These are phyloP conservation scores for Styela clava DNA, from an alignment of 23 tunicate genomes.

Conservation along the genomic window DNA sequence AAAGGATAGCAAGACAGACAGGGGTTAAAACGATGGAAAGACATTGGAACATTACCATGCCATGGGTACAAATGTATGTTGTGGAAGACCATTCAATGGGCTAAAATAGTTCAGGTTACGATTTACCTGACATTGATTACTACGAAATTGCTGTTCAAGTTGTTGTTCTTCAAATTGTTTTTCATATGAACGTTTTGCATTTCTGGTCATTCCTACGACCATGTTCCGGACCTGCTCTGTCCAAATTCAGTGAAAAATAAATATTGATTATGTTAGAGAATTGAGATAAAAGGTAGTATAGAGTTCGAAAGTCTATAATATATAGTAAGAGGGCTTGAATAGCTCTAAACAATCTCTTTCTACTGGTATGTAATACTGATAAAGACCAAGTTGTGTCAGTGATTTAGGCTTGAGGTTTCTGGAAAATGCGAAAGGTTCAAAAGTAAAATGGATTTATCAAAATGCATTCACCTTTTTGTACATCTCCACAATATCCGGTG, in stretches of 20 bases:
- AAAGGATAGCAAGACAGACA: background rate
- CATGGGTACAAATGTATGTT: background rate
- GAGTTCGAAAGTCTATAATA: too few relatives aligned
- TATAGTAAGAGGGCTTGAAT: too few relatives aligned
- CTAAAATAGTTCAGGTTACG: background rate
- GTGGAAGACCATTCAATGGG: background rate
- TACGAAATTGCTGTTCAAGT: background rate
- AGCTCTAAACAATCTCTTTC: too few relatives aligned
- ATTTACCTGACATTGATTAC: background rate
- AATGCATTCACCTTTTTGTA: conserved; percentile 81
- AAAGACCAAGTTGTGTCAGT: too few relatives aligned
- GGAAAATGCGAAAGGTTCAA: too few relatives aligned
- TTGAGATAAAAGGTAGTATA: too few relatives aligned
- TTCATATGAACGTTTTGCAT: conserved; percentile 87
- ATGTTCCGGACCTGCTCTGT: conserved; percentile 86
- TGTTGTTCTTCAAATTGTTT: conserved; percentile 46
- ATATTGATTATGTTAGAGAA: too few relatives aligned
- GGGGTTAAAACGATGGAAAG: background rate
- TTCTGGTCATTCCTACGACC: conserved; percentile 97
- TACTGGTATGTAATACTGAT: too few relatives aligned
- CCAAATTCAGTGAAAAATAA: too few relatives aligned
- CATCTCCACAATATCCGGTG: conserved; percentile 80
- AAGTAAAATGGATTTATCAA: too few relatives aligned
- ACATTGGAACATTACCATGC: background rate
- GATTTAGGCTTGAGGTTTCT: too few relatives aligned